Base-by-base conservation (phyloP, 2,888 invertebrate genomes). In the Eristalis arbustorum region DNA sequence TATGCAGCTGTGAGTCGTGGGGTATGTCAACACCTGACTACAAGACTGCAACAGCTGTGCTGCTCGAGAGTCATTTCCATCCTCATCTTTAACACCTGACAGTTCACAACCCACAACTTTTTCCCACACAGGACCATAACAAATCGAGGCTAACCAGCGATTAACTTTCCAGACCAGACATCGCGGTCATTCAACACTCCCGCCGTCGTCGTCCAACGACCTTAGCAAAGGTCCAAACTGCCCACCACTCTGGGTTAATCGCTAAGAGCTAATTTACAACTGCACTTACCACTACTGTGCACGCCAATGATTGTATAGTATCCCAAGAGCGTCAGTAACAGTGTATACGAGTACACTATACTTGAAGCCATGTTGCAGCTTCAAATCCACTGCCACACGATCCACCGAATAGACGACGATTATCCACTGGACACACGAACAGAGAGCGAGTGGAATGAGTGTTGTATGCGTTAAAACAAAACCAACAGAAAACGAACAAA, bases 291-390 rank as follows among this genome's bases (percentile, higher is more conserved):
- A 83, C 69, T 87, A 61, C 87, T 79, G 67, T 73, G 74, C 57
- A 83, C 87, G 40, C 87, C 87, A 68, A 75, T 72, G 42, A 75
- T 83, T 83, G 78, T 76, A 83, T 83, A 79, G 87, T 87, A 87
- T 87, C 87, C 87, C 78, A 87, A 83, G 63, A 87, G 72, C 71
- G 72, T 78, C 40, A 83, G 75, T 79, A 87, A 63, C 63, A 83
- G 83, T 87, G 78, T 79, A 83, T 72, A 75, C 72, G 72, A 79
- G 78, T 79, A 87, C 83, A 87, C 83, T 63, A 74, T 75, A 40
- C 71, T 83, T 31, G 31, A 31, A 42, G 87, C 83, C 87, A 87
- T 87, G 78, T 59, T 87, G 83, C 62, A 79, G 2, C 11, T 18
- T 37, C 40, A 57, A n/a, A 57, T 72, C 73, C 59, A 64, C 71